Percentiles rank a stretch among this genome's conserved stretches.
These are phyloP conservation scores for Micromussa lordhowensis DNA, from an alignment of 92 coral and sea anemone species.

Conservation along the genomic window DNA sequence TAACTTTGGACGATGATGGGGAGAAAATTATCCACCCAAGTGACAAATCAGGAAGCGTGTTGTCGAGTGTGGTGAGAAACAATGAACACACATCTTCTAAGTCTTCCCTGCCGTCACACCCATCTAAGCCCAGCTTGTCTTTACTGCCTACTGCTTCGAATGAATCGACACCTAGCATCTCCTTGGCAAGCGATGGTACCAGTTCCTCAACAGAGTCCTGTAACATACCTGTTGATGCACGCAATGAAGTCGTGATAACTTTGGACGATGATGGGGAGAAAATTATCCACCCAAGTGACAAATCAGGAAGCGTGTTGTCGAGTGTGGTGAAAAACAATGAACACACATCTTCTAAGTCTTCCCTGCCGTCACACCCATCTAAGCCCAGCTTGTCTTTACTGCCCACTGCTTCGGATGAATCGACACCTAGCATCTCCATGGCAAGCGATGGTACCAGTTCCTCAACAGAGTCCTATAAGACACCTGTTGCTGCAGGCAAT, in stretches of 20 bases:
- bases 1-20: not conserved
- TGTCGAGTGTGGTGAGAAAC: not conserved
- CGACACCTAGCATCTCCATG: not conserved
- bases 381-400: not conserved
- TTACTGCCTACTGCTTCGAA: not conserved
- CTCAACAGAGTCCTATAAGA: slow-evolving; percentile 10
- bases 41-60: not conserved
- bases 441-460: not conserved
- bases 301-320: not conserved
- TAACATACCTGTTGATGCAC: slow-evolving; percentile 5
- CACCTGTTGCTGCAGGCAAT: not conserved
- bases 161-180: not conserved
- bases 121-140: too few species aligned
- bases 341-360: not conserved
- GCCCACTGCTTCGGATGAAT: not conserved
- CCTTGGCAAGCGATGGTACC: not conserved
- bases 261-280: not conserved
- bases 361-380: not conserved
- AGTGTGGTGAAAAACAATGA: not conserved
- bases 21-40: not conserved
- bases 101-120: too few species aligned
- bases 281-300: not conserved
- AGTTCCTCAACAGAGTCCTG: slow-evolving; percentile 11
- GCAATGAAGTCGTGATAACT: not conserved
- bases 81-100: too few species aligned